Base-by-base conservation (phyloP, 2,113 vertebrate genomes). In the Felis chaus region DNA sequence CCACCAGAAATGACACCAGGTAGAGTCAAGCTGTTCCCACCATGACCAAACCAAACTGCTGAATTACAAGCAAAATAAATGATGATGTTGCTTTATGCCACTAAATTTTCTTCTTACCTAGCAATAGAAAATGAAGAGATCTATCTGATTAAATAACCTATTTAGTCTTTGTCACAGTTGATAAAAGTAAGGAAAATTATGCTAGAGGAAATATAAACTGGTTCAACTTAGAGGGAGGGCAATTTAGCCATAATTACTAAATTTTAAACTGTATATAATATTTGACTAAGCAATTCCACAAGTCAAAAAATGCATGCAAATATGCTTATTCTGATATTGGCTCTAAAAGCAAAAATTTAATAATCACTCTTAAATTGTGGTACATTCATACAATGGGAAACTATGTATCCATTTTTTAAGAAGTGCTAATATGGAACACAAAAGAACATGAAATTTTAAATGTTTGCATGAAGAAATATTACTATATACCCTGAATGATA, bases 231-330 rank as follows among this genome's bases (percentile, higher is more conserved):
- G 41, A 96, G 27, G 29, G 68, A 96, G 45, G 29, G 79, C 61
- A 85, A 71, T 29, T 88, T 39, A 89, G 48, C 71, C 85, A 95
- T 41, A 71, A 82, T 80, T 48, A 96, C 7, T 50, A 71, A 76
- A 81, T 80, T 76, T 94, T 53, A 68, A 95, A 92, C 74, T 86
- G 50, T 31, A 94, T n/a, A 66, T 84, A 89, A 63, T 74, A 94
- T 69, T 53, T 95, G 65, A 96, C 71, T 39, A 92, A 92, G 88
- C 36, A 95, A 96, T 81, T 80, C 71, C 39, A 85, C 41, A 57
- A 81, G 25, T 89, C 53, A 92, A 86, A 76, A 95, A 94, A 48
- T 53, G 39, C 89, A 31, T 53, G 33, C n/a, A 82, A 94, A 87
- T 82, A 65, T 73, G 53, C 36, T 91, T 82, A 78, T 65, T 91